Evolutionary conservation across 2,888 invertebrate genomes (phyloP).

Genomic region (Prosapia bicincta): DNA sequence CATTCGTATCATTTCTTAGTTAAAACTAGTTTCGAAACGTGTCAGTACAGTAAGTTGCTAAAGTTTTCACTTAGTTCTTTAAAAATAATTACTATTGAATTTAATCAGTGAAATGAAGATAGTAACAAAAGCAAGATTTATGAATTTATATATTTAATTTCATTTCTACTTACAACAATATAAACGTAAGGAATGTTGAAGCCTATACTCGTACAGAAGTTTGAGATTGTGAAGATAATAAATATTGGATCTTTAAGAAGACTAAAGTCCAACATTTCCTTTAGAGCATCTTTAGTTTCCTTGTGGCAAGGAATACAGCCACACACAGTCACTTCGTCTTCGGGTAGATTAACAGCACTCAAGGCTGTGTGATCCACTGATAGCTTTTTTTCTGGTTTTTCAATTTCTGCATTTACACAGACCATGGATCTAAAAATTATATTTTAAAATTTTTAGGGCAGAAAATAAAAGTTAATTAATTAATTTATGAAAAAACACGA

Average conservation of each 20-base stretch:
- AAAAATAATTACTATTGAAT: too few relatives aligned
- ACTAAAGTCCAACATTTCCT: slow-evolving; percentile 81
- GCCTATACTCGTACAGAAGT: slow-evolving; percentile 92
- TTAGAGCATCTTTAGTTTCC: slow-evolving; percentile 66
- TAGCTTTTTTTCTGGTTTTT: not conserved
- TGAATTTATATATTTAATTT: too few relatives aligned
- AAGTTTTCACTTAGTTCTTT: too few relatives aligned
- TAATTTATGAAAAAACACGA: too few relatives aligned
- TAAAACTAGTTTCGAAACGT: too few relatives aligned
- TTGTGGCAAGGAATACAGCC: slow-evolving; percentile 58
- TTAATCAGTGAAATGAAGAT: too few relatives aligned
- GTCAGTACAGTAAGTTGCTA: too few relatives aligned
- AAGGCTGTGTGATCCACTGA: not conserved
- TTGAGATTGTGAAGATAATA: slow-evolving; percentile 85
- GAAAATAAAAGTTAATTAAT: too few relatives aligned
- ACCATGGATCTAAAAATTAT: not conserved
- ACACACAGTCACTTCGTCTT: slow-evolving; percentile 44
- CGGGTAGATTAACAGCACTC: slow-evolving; percentile 49
- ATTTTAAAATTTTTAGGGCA: too few relatives aligned
- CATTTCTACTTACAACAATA: slow-evolving; percentile 58
- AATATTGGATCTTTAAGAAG: slow-evolving; percentile 83
- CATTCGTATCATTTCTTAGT: too few relatives aligned
- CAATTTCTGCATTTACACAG: not conserved
- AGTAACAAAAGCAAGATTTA: too few relatives aligned
- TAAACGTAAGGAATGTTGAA: slow-evolving; percentile 93